Evolutionary conservation across 2,113 vertebrate species (phyloP), one percentile per base, ranked within the genome.

Genomic region (Festucalex cinctus): DNA sequence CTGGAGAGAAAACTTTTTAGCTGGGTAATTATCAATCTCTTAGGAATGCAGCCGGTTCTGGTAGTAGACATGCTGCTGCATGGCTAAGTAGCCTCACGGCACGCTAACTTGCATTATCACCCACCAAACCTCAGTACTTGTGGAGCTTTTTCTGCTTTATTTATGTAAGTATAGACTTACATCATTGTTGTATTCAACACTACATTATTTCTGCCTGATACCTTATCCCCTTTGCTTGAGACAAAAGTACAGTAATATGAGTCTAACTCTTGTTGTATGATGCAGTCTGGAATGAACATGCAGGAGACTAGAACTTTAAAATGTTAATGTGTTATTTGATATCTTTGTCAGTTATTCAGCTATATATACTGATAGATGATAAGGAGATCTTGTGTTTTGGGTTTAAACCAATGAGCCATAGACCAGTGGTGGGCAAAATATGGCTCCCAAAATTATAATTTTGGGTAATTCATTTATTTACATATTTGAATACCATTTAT

Each of bases 21-120:
- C 76, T 83, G 20, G 74, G 85, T 87, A 89, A 91, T 91, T 89
- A 90, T 91, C 81, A 87, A 86, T 90, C 86, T 77, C 76, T 85
- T 65, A 87, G 90, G 91, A 91, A 91, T 92, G 90, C 69, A 66
- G 83, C 69, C 68, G 56, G 79, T 77, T 79, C 76, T 85, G 77
- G 83, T 73, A 75, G 56, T 66, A 84, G 84, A 81, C 89, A 89
- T 84, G 89, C 88, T 77, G 83, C 87, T 90, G 88, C 91, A 90
- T 9, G 85, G 85, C 86, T 82, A 19, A 67, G 28, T 43, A 20
- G 73, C 71, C 71, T 74, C n/a, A 24, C 69, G 74, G 74, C 57
- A 62, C 43, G 36, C 68, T 73, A 75, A 53, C 66, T 44, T 61
- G 35, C 68, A 56, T 79, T 63, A 74, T 49, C 66, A 32, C 20